phyloP scores from a whole-genome alignment of 92 coral and sea anemone species.

The Anthopleura xanthogrammica region DNA sequence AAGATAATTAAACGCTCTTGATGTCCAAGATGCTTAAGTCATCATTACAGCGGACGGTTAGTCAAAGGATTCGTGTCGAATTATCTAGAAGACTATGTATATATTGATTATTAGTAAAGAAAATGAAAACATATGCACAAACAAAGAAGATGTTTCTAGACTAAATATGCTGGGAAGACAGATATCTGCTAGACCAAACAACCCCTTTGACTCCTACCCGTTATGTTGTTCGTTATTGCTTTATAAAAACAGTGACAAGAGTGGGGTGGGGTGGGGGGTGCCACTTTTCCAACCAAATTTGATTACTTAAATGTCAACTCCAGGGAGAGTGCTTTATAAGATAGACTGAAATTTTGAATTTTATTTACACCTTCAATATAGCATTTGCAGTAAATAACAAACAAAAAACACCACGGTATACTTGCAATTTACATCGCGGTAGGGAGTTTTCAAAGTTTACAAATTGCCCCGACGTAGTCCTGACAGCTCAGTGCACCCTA shows the following conservation, averaged over 20 bases:
- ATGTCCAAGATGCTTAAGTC: not conserved
- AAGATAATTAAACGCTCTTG: not conserved
- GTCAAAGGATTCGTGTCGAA: not conserved
- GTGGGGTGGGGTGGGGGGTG: not conserved
- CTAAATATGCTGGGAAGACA: not conserved
- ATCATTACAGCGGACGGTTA: not conserved
- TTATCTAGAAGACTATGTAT: not conserved
- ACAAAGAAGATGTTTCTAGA: not conserved
- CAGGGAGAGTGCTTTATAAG: too few species aligned
- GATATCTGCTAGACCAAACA: slow-evolving; percentile 6
- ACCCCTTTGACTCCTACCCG: not conserved
- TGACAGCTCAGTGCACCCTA: not conserved
- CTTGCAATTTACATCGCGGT: too few species aligned
- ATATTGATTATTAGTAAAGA: not conserved
- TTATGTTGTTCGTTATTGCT: not conserved
- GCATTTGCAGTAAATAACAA: not conserved
- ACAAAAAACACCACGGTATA: too few species aligned
- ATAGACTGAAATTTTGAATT: too few species aligned
- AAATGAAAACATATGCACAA: not conserved
- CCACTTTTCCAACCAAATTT: too few species aligned
- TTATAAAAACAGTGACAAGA: not conserved
- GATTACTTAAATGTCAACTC: too few species aligned
- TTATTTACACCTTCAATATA: too few species aligned
- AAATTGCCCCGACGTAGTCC: not conserved
- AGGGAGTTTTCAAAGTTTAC: not conserved